Conservation (phyloP, 2,113 vertebrate genomes). For the Ailurus styani region DNA sequence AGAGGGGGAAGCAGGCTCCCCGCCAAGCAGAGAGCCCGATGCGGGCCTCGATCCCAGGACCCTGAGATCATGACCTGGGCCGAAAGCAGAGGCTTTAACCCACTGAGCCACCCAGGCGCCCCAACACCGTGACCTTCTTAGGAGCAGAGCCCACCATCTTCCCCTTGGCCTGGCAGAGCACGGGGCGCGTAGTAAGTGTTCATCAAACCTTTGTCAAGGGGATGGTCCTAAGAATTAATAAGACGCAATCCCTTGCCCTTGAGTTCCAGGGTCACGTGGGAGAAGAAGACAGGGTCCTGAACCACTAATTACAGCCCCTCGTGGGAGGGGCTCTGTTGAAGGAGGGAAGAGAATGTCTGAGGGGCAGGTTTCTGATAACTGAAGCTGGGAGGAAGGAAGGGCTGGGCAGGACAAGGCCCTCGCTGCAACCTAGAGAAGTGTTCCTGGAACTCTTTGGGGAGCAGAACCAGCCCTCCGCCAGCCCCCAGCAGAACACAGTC, state of each 20-base stretch:
- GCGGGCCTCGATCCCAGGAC: too few species aligned
- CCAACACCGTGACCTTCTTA: not conserved
- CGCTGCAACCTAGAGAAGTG: not conserved
- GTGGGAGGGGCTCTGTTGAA: not conserved
- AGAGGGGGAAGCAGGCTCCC: too few species aligned
- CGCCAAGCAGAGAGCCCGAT: too few species aligned
- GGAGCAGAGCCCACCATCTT: not conserved
- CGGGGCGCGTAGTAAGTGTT: not conserved
- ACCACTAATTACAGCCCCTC: too few species aligned
- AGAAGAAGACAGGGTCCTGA: not conserved
- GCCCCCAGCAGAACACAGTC: not conserved
- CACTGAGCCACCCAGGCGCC: too few species aligned
- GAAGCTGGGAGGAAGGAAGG: not conserved
- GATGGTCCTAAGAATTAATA: too few species aligned
- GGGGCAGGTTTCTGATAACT: too few species aligned
- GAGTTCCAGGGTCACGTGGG: fast-evolving
- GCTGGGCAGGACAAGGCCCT: not conserved
- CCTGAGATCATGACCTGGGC: too few species aligned
- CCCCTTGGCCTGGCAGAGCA: not conserved
- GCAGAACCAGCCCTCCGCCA: too few species aligned
- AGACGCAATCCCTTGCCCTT: too few species aligned
- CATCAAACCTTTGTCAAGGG: not conserved
- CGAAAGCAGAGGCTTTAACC: too few species aligned
- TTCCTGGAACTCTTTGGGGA: not conserved
- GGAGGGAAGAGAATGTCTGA: fast-evolving